Conservation (phyloP, 2,113 vertebrate species). For the Serinus canaria region DNA sequence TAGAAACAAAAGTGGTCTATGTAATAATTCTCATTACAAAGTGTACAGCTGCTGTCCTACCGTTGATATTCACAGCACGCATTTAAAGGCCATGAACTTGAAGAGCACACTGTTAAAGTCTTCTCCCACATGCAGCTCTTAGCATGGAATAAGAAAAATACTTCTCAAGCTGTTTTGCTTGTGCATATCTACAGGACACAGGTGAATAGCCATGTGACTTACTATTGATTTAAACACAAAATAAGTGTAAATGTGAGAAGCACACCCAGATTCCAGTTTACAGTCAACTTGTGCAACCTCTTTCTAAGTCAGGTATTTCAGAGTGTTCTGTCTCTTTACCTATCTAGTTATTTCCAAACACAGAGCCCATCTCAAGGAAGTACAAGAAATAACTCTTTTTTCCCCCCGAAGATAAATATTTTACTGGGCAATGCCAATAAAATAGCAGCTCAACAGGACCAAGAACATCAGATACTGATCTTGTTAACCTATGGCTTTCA, state of each 20-base stretch:
- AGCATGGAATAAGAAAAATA: background rate
- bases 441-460: background rate
- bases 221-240: background rate
- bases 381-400: background rate
- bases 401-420: background rate
- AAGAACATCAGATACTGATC: constrained; percentile 11
- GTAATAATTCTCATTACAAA: background rate
- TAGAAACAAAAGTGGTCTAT: background rate
- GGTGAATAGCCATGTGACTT: background rate
- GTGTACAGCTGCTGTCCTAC: background rate
- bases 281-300: background rate
- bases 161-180: background rate
- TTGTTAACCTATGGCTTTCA: background rate
- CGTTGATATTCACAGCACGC: rapidly evolving
- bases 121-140: background rate
- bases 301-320: background rate
- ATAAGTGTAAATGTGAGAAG: background rate
- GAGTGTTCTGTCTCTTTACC: background rate
- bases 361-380: background rate
- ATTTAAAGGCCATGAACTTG: background rate
- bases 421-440: background rate
- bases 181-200: background rate
- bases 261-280: background rate
- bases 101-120: background rate
- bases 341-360: background rate